A percentile compares a stretch with the other conserved stretches of the same genome.
Evolutionary conservation across 2,888 invertebrate species (phyloP).

Genomic region (Leptopilina myrica): DNA sequence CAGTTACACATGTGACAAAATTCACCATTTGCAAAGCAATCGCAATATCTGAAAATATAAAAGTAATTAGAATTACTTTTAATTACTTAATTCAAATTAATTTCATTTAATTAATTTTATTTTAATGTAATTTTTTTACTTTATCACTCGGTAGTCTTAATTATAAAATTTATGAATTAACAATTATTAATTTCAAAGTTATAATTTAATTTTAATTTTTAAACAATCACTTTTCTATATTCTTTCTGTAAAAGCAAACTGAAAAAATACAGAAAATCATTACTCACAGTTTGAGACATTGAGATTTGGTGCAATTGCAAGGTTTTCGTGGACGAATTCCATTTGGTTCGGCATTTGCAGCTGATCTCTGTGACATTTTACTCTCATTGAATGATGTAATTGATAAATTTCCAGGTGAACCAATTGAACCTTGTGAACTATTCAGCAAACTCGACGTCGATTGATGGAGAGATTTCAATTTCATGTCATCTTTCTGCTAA

Average conservation of each 20-base stretch:
- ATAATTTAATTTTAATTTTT: no score
- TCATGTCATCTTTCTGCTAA: constrained; percentile 66
- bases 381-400: constrained; percentile 63
- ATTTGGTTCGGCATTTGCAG: constrained; percentile 75
- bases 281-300: constrained; percentile 94
- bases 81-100: no score
- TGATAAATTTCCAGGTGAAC: constrained; percentile 64
- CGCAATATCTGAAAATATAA: constrained; percentile 85
- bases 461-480: constrained; percentile 62
- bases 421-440: constrained; percentile 66
- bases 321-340: constrained; percentile 89
- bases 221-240: no score
- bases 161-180: no score
- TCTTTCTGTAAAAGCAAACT: neutral
- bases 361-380: constrained; percentile 64
- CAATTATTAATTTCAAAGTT: no score
- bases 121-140: no score
- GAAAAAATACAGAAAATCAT: neutral
- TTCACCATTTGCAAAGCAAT: constrained; percentile 99
- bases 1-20: constrained; percentile 99
- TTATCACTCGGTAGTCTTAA: no score
- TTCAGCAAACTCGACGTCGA: constrained; percentile 67
- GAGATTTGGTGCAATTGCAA: constrained; percentile 99
- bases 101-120: no score
- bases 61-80: constrained; percentile 28